A percentile compares a stretch with the other conserved stretches of the same genome.
Evolutionary conservation across 2,888 invertebrate genomes (phyloP).

Genomic region (Agapostemon virescens): DNA sequence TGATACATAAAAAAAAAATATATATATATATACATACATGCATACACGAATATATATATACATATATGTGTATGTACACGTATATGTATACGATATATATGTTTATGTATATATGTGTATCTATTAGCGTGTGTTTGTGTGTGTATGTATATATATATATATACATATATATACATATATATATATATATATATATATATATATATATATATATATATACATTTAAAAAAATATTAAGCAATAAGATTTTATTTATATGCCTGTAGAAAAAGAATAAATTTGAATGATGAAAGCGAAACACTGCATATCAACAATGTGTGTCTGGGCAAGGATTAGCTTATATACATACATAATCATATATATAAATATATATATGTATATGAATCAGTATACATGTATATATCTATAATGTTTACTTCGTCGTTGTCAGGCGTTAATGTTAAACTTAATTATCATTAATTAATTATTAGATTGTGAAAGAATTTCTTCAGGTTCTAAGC

Average conservation of each 20-base stretch:
- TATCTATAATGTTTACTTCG: constrained; percentile 76
- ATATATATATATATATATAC: background rate
- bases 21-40: constrained; percentile 60
- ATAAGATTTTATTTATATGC: constrained; percentile 80
- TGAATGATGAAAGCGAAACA: constrained; percentile 70
- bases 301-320: constrained; percentile 79
- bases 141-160: constrained; percentile 68
- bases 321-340: constrained; percentile 80
- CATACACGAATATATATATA: constrained; percentile 66
- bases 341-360: constrained; percentile 71
- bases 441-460: constrained; percentile 75
- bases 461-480: constrained; percentile 79
- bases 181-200: constrained; percentile 63
- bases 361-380: constrained; percentile 70
- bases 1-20: constrained; percentile 39
- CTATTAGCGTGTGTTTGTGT: constrained; percentile 74
- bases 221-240: constrained; percentile 76
- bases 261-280: constrained; percentile 66
- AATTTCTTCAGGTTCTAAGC: constrained; percentile 79
- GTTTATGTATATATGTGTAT: constrained; percentile 73
- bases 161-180: constrained; percentile 62
- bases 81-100: constrained; percentile 66
- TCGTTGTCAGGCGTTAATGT: constrained; percentile 80
- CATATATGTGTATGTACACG: constrained; percentile 68
- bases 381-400: constrained; percentile 63